Evolutionary conservation across 2,888 invertebrate species (phyloP), one percentile per base, ranked within the genome.

Genomic region (Nebria brevicollis): DNA sequence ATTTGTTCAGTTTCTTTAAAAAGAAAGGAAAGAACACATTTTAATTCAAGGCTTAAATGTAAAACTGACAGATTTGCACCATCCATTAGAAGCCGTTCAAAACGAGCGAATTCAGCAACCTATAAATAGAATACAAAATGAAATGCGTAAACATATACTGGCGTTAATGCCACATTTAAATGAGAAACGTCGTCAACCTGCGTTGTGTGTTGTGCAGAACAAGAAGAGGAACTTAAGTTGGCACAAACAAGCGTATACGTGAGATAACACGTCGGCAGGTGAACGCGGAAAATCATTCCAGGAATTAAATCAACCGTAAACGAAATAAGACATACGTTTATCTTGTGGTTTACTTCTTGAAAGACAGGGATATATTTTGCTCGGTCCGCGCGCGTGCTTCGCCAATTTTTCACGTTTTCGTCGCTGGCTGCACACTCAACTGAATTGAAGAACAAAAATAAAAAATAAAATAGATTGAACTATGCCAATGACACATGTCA

Each of bases 21-120:
- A 64, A 77, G 64, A 77, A 77, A 10, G 26, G 64, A 65, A 43
- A 78, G 1, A 73, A 78, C 66, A 78, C 72, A 78, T 78, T 78
- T 78, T 78, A 73, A 78, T 78, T 64, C 66, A 15, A n/a, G 78
- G 78, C 73, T 78, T 73, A 78, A 66, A 73, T 72, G 20, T 41
- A 73, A 73, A 66, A 78, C 73, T 78, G 78, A 78, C 78, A 78
- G 78, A 78, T 73, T 77, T 64, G 10, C 26, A 25, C 25, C 72
- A 25, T 42, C 72, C 54, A 77, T 77, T 77, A 72, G 65, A 65
- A 26, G 43, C 43, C 54, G 15, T 77, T 77, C 41, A 1, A 15
- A 72, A 72, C 15, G 41, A 11, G 66, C 42, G 41, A 25, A 66
- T 25, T 15, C 15, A 66, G 66, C 20, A 66, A 11, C 13, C 0